These are phyloP conservation scores for Daboia siamensis DNA, from an alignment of 2,113 vertebrate species.

Conservation along the genomic window DNA sequence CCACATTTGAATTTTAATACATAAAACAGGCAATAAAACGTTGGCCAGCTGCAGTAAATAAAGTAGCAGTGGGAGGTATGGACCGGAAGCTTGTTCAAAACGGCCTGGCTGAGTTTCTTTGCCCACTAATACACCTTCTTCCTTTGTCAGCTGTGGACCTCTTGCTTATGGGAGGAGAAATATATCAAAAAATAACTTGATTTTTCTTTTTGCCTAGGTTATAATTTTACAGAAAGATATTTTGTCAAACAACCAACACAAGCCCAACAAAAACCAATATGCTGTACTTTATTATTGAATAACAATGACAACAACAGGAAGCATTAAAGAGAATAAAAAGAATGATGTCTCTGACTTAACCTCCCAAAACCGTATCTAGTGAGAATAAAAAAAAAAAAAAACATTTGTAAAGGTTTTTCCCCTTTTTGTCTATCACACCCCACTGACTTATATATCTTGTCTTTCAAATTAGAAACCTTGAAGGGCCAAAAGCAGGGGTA, in stretches of 20 bases:
- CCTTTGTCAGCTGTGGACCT: conserved; percentile 20
- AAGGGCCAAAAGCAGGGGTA: background rate
- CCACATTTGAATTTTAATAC: conserved; percentile 82
- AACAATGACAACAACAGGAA: background rate
- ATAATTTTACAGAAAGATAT: conserved; percentile 24
- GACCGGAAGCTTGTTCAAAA: conserved; percentile 54
- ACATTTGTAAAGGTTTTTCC: background rate
- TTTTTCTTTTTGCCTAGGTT: conserved; percentile 9
- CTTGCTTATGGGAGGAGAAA: background rate
- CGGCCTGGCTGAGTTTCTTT: conserved; percentile 33
- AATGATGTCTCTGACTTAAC: background rate
- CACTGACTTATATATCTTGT: background rate
- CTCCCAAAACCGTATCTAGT: background rate
- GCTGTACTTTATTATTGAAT: background rate
- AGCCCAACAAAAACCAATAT: background rate
- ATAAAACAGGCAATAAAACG: conserved; percentile 80
- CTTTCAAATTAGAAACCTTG: background rate
- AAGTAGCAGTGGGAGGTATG: conserved; percentile 71
- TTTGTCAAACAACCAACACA: background rate
- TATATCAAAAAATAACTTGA: conserved; percentile 24
- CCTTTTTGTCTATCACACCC: background rate
- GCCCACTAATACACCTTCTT: conserved; percentile 58
- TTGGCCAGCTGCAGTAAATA: conserved; percentile 79
- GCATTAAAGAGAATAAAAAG: background rate
- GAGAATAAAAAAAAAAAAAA: background rate